Conservation (phyloP, 2,888 invertebrate species). For the Saturnia japonica region DNA sequence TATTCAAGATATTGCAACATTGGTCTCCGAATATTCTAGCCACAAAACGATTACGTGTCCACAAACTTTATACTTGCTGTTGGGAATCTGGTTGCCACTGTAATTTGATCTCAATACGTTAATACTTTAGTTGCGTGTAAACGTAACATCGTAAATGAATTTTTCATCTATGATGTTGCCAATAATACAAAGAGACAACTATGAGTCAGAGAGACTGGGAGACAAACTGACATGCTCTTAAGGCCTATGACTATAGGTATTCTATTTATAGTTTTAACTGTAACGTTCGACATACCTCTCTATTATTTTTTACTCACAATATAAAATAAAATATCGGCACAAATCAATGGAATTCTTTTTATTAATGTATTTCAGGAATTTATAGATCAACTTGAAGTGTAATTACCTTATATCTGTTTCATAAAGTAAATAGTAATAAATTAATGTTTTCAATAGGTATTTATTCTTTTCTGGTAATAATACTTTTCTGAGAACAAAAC, state of each 20-base stretch:
- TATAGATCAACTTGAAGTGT: not conserved
- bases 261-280: slow-evolving; percentile 11
- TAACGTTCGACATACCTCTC: not conserved
- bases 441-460: not conserved
- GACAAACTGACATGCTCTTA: slow-evolving; percentile 34
- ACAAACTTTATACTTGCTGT: slow-evolving; percentile 24
- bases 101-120: slow-evolving; percentile 43
- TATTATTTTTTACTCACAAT: not conserved
- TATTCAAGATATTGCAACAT: slow-evolving; percentile 53
- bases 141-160: slow-evolving; percentile 25
- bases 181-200: slow-evolving; percentile 58
- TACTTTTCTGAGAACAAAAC: too few relatives aligned
- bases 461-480: not conserved
- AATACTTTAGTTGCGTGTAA: slow-evolving; percentile 13
- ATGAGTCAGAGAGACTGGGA: slow-evolving; percentile 60
- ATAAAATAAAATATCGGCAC: not conserved
- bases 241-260: slow-evolving; percentile 25
- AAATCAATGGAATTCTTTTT: not conserved
- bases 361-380: not conserved
- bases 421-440: not conserved
- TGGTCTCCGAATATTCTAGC: slow-evolving; percentile 64
- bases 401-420: not conserved
- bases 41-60: slow-evolving; percentile 59
- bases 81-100: slow-evolving; percentile 32
- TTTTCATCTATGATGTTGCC: slow-evolving; percentile 37